phyloP scores from a whole-genome alignment of 2,113 vertebrate species.

The Hypanus sabinus region DNA sequence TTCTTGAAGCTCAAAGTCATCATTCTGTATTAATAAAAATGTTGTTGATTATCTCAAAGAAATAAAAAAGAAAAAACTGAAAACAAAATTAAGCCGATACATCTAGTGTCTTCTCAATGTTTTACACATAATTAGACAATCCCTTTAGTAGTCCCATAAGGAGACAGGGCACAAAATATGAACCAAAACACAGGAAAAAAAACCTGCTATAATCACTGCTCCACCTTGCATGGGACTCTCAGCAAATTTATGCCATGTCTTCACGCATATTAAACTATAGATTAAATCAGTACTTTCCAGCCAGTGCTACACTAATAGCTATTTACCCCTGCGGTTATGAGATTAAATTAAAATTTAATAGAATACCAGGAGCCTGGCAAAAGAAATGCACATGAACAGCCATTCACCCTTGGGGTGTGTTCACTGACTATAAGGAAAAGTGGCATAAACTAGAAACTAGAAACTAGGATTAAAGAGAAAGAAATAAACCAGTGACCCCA shows the following conservation, averaged over 20 bases:
- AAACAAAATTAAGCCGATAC: background rate
- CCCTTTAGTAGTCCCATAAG: background rate
- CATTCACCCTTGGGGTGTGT: background rate
- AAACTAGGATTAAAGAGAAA: background rate
- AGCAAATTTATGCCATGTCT: background rate
- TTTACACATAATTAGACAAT: background rate
- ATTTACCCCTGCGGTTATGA: conserved; percentile 31
- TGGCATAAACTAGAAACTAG: conserved; percentile 18
- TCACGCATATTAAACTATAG: conserved; percentile 11
- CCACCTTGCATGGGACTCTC: background rate
- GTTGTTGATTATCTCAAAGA: background rate
- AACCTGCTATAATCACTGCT: background rate
- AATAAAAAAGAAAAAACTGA: background rate
- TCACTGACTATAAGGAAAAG: background rate
- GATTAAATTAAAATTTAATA: conserved; percentile 31
- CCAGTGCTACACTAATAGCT: conserved; percentile 14
- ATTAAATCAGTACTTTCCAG: conserved; percentile 21
- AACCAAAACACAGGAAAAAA: background rate
- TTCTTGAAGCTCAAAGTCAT: background rate
- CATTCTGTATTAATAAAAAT: background rate
- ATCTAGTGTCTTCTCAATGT: background rate
- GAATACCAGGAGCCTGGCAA: background rate
- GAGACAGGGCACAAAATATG: background rate
- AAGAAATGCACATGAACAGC: background rate
- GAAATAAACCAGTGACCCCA: background rate